These are phyloP conservation scores for Drosophila azteca DNA, from an alignment of 1,140 invertebrate genomes.

Conservation along the genomic window DNA sequence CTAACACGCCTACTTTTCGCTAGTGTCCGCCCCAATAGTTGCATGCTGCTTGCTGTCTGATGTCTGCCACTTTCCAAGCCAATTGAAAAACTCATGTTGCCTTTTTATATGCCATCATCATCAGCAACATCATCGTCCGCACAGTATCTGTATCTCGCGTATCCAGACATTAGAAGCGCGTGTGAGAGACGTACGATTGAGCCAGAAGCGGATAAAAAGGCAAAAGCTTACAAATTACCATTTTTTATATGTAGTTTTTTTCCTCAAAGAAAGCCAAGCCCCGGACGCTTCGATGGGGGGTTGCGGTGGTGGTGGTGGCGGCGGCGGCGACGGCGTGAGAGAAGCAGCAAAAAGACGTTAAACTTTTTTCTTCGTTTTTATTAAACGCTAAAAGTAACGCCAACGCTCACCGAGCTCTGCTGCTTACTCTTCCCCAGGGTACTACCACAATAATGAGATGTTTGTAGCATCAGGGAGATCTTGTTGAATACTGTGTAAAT, in stretches of 20 bases:
- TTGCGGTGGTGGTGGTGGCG: conserved; percentile 1
- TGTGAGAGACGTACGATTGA: conserved; percentile 67
- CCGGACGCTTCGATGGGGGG: conserved; percentile 55
- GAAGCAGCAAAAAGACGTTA: conserved; percentile 58
- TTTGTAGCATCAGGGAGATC: too few relatives aligned
- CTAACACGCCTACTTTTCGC: conserved; percentile 62
- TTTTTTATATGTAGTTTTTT: conserved; percentile 60
- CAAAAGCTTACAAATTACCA: conserved; percentile 77
- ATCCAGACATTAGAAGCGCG: conserved; percentile 76
- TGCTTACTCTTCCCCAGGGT: too few relatives aligned
- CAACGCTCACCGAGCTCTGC: conserved; percentile 67
- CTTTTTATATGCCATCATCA: conserved; percentile 73
- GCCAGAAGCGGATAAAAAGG: conserved; percentile 61
- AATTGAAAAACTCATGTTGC: conserved; percentile 70
- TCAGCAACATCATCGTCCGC: conserved; percentile 18
- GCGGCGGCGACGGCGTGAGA: conserved; percentile 31
- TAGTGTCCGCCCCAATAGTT: conserved; percentile 49
- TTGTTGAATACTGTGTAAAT: too few relatives aligned
- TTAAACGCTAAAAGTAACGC: conserved; percentile 74
- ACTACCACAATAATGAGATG: too few relatives aligned
- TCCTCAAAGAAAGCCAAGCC: conserved; percentile 75
- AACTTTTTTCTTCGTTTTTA: conserved; percentile 49
- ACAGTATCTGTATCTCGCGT: conserved; percentile 35
- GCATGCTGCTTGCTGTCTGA: conserved; percentile 37
- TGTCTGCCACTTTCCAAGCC: conserved; percentile 64